Base-by-base conservation (phyloP, 2,888 invertebrate species). In the Netelia fuscicornis region DNA sequence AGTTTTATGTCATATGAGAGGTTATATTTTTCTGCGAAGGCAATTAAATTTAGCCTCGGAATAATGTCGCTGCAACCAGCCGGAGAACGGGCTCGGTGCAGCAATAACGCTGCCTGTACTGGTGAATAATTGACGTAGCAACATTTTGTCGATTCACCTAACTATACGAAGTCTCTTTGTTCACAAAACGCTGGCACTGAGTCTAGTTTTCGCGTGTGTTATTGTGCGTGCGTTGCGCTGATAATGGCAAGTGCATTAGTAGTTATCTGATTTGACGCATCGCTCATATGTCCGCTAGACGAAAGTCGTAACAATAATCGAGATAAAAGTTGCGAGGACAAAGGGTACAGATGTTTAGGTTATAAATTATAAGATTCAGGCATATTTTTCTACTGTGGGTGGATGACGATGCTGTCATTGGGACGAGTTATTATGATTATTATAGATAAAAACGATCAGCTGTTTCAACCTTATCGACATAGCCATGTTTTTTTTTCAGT, bases 381-480 rank as follows among this genome's bases (percentile, higher is more conserved):
- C 80, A 80, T 80, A 23, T 30, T 25, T 77, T 6, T 37, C 3
- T 37, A 37, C 6, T 6, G 1, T 37, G 37, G 37, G 37, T 37
- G 37, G 30, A 37, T 6, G 37, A 37, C 37, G 20, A n/a, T 60
- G 1, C 8, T 11, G 17, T 8, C n/a, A 3, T 2, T 48, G 48
- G 56, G 17, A 79, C 11, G 3, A 48, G 20, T 62, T 54, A 74
- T 54, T 17, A 30, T 56, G 1, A 48, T 56, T 44, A 65, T 56
- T 44, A 44, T 58, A 52, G 10, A 11, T 8, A 2, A 11, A 76
- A 17, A 44, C 64, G 56, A 84, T 78, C 81, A 75, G 84, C 78
- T 74, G 78, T 75, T 78, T 37, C 37, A n/a, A 20, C 37, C 60
- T 30, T 17, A 44, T 23, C 54, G 37, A 2, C 17, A n/a, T 70